Base-by-base conservation (phyloP, 35 echinoderm and acorn worm species). In the Holothuria glaberrima region DNA sequence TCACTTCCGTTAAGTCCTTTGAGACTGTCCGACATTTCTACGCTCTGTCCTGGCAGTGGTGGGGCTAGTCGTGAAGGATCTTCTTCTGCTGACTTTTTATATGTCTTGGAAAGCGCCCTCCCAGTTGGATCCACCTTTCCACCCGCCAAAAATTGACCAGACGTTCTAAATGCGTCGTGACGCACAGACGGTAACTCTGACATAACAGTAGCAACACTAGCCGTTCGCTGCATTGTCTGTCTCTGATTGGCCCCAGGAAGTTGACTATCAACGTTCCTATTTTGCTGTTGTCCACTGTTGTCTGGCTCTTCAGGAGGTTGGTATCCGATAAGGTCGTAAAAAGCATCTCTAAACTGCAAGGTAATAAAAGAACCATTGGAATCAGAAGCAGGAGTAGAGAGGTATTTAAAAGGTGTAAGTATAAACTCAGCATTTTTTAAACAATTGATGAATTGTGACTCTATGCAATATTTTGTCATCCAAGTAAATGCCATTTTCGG, bases 291-390 rank as follows among this genome's bases (percentile, higher is more conserved):
- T 21, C 34, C 71, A 75, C 71, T 75, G 30, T 1, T 36, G 3
- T 75, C 71, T 17, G 22, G 33, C 48, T 36, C 35, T n/a, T 82
- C 79, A 5, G 79, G 22, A 30, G 79, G 79, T 29, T 82, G 44
- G 48, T 82, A 82, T 57, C 79, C 79, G 28, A 82, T 82, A 21
- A 60, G 29, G 17, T 56, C 57, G 25, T 82, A 82, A 82, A 82
- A 60, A 48, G 79, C 79, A 82, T 82, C 79, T 60, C 57, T 36
- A 48, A 82, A 82, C 79, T 82, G 79, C 9, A 81, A 52, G n/a
- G 29, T 6, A 48, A 50, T 24, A 81, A 9, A 75, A 46, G 44
- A 46, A 46, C 44, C 4, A 10, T 46, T 46, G 44, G 10, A 46
- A 46, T 46, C 10, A 5, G 44, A 46, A 46, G 44, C 4, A 46